Base-by-base conservation (phyloP, 1,140 invertebrate genomes). In the Heliconius melpomene region DNA sequence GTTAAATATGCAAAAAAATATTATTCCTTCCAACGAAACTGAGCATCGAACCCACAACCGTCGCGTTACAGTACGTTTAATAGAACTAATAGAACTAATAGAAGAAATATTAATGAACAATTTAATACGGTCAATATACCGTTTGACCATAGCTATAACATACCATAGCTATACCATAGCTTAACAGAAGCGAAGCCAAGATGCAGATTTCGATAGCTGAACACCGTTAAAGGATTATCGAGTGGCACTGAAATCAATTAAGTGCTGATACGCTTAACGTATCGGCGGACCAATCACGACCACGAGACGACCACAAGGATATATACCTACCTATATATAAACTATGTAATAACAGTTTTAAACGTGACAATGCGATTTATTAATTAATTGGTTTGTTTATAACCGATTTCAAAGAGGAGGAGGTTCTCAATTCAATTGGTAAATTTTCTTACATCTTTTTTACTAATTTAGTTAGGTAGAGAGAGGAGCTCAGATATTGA, bases 171-270 rank as follows among this genome's bases (percentile, higher is more conserved):
- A 29, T 29, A 2, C 29, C 29, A 2, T 11, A 11, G 0, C 60
- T 29, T 29, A 29, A 29, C 26, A 29, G 60, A 26, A 13, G 60
- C 60, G 26, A 66, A 66, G 32, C 60, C 60, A 66, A 79, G 82
- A 86, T 82, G 81, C 85, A 88, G 83, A 89, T 87, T 83, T 80
- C 79, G 80, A 84, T 82, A 83, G 80, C 73, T 75, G 66, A 83
- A 87, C 89, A 90, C 89, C 85, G 88, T 87, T 89, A 88, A 87
- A 85, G 88, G 87, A 88, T 89, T 90, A 88, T 87, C 84, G 86
- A 90, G 82, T 88, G 89, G 88, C 88, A 82, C 82, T 81, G 82
- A 88, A 90, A 83, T 88, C 85, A 91, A 90, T 90, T 90, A 90
- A 76, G 88, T 81, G 70, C 78, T 73, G 81, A 85, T 83, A 85